These are phyloP conservation scores for Acipenser transmontanus DNA, from an alignment of 2,797 vertebrate genomes.

Conservation along the genomic window DNA sequence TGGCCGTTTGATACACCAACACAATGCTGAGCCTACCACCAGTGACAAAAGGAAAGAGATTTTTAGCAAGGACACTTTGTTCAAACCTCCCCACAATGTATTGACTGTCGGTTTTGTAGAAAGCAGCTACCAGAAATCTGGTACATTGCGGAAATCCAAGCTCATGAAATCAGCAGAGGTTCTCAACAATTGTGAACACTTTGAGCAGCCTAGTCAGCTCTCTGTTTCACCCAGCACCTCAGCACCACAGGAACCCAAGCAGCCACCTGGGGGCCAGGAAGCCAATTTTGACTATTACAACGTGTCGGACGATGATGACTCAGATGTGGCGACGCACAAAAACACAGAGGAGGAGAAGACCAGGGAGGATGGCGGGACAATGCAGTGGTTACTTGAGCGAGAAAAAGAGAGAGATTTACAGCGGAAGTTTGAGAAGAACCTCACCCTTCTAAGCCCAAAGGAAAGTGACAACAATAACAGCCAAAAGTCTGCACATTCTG, in stretches of 20 bases:
- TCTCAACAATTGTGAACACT: conserved; percentile 76
- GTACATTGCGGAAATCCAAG: conserved; percentile 83
- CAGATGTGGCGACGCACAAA: conserved; percentile 83
- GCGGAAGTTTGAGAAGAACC: conserved; percentile 93
- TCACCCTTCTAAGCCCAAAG: conserved; percentile 91
- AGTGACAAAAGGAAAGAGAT: conserved; percentile 90
- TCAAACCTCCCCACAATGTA: conserved; percentile 88
- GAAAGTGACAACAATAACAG: conserved; percentile 87
- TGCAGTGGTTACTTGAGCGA: conserved; percentile 93
- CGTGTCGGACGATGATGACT: conserved; percentile 89
- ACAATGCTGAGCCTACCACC: conserved; percentile 73
- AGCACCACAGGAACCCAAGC: conserved; percentile 72
- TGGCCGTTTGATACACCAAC: conserved; percentile 75
- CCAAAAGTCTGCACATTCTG: conserved; percentile 89
- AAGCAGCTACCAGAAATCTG: conserved; percentile 85
- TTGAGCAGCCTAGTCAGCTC: conserved; percentile 77
- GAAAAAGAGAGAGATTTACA: conserved; percentile 93
- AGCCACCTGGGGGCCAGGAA: conserved; percentile 69
- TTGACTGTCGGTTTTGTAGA: conserved; percentile 80
- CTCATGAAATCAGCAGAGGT: conserved; percentile 79
- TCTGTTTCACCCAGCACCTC: conserved; percentile 69
- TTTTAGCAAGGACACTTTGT: conserved; percentile 92
- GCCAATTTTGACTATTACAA: conserved; percentile 96
- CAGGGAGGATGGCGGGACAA: conserved; percentile 77
- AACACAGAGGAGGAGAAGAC: conserved; percentile 73